Evolutionary conservation across 2,888 invertebrate genomes (phyloP).

Genomic region (Listrodromus nycthemerus): DNA sequence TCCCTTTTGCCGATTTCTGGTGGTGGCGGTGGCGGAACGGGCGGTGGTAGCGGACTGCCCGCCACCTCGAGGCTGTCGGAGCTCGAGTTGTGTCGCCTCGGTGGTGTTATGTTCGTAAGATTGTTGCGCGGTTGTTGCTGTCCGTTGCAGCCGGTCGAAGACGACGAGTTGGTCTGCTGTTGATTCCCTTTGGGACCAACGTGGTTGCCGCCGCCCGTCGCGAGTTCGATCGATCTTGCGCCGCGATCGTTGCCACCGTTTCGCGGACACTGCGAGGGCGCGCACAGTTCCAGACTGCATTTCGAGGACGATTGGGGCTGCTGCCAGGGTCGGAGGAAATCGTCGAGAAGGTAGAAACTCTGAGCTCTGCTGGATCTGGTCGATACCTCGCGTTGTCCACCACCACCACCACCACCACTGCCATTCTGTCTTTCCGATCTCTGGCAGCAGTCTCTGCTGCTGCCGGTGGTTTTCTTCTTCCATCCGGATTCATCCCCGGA

Average conservation of each 20-base stretch:
- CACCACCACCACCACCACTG: slow-evolving; percentile 25
- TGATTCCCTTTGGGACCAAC: slow-evolving; percentile 52
- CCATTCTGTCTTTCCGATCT: slow-evolving; percentile 59
- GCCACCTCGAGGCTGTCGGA: slow-evolving; percentile 83
- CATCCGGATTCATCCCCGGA: slow-evolving; percentile 64
- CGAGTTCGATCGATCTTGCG: slow-evolving; percentile 68
- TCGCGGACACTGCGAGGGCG: slow-evolving; percentile 78
- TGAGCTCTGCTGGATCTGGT: slow-evolving; percentile 83
- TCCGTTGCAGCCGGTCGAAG: slow-evolving; percentile 50
- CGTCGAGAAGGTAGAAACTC: slow-evolving; percentile 85
- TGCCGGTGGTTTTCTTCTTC: slow-evolving; percentile 60
- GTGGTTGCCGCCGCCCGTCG: slow-evolving; percentile 36
- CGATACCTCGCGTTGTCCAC: slow-evolving; percentile 70
- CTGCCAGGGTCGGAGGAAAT: slow-evolving; percentile 82
- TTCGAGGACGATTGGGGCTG: slow-evolving; percentile 69
- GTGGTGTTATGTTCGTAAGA: slow-evolving; percentile 81
- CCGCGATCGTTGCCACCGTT: slow-evolving; percentile 68
- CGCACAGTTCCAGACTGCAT: slow-evolving; percentile 81
- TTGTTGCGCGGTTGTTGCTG: slow-evolving; percentile 62
- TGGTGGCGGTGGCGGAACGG: slow-evolving; percentile 85
- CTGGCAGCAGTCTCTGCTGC: slow-evolving; percentile 48
- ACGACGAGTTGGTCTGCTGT: slow-evolving; percentile 54
- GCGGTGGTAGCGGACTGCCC: slow-evolving; percentile 84
- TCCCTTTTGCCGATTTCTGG: slow-evolving; percentile 79
- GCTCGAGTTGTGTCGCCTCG: slow-evolving; percentile 82